These are phyloP conservation scores for Cosmorhoe ocellata DNA, from an alignment of 2,888 invertebrate species.

Conservation along the genomic window DNA sequence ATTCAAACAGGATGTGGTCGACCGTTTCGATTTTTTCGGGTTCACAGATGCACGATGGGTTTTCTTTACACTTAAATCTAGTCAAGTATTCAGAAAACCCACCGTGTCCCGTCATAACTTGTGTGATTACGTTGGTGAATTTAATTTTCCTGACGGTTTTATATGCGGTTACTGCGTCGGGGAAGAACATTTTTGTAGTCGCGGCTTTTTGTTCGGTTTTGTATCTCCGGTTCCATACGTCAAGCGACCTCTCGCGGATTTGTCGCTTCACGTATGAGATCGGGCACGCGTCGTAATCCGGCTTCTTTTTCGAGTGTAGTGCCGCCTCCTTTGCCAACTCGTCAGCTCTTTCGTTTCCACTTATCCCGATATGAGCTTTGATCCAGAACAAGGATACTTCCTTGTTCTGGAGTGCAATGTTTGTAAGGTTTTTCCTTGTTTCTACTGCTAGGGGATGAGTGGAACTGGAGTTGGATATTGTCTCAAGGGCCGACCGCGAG, in stretches of 20 bases:
- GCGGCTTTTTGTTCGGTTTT: background rate
- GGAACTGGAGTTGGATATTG: background rate
- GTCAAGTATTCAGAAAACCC: no score
- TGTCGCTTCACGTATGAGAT: background rate
- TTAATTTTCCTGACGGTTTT: background rate
- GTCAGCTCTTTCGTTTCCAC: slow-evolving; percentile 1
- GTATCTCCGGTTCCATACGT: background rate
- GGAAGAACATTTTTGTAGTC: background rate
- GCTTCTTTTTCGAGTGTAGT: background rate
- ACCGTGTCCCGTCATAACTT: no score
- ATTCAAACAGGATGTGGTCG: no score
- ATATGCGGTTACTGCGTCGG: background rate
- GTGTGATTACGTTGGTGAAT: background rate
- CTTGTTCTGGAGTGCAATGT: background rate
- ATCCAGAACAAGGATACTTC: no score
- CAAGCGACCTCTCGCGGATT: background rate
- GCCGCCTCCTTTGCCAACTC: no score
- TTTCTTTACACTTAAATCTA: no score
- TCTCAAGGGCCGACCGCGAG: background rate
- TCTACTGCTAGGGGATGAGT: slow-evolving; percentile 3
- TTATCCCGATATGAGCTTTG: background rate
- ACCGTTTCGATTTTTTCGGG: no score
- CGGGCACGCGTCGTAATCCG: background rate
- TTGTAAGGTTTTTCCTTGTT: background rate
- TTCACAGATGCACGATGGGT: no score